These are phyloP conservation scores for Hydrochoerus hydrochaeris DNA, from an alignment of 2,113 vertebrate species.

Conservation along the genomic window DNA sequence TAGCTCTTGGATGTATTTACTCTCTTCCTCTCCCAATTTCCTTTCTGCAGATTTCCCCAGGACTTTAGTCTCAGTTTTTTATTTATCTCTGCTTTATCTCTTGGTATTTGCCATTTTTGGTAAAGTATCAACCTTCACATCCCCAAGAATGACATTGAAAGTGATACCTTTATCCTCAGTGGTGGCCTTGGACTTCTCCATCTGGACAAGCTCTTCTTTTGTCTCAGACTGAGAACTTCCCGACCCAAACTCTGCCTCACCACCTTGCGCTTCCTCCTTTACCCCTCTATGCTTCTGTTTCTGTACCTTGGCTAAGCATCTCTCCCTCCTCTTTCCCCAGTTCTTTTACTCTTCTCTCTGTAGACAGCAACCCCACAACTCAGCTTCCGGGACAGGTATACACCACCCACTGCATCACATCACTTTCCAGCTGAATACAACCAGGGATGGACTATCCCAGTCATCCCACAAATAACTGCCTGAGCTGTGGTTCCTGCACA, in stretches of 20 bases:
- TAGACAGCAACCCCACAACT: not conserved
- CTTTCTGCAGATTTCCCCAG: not conserved
- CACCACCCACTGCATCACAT: not conserved
- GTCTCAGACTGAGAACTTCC: not conserved
- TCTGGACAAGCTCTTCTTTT: not conserved
- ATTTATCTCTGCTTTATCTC: not conserved
- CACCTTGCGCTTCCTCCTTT: not conserved
- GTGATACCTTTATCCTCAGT: not conserved
- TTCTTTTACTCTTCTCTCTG: not conserved
- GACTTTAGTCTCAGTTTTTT: not conserved
- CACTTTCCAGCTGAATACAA: constrained; percentile 14
- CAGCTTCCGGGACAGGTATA: not conserved
- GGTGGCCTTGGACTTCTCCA: not conserved
- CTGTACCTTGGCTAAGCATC: not conserved
- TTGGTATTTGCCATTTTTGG: not conserved
- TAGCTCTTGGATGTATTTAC: not conserved
- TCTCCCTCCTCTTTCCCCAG: not conserved
- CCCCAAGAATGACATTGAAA: not conserved
- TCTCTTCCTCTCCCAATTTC: not conserved
- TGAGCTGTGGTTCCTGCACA: not conserved
- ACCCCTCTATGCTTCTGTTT: not conserved
- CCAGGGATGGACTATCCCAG: not conserved
- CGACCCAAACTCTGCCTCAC: constrained; percentile 1
- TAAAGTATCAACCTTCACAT: not conserved
- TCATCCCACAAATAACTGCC: not conserved